These are phyloP conservation scores for Rhimphoctona megacephalus DNA, from an alignment of 2,888 invertebrate genomes.

Conservation along the genomic window DNA sequence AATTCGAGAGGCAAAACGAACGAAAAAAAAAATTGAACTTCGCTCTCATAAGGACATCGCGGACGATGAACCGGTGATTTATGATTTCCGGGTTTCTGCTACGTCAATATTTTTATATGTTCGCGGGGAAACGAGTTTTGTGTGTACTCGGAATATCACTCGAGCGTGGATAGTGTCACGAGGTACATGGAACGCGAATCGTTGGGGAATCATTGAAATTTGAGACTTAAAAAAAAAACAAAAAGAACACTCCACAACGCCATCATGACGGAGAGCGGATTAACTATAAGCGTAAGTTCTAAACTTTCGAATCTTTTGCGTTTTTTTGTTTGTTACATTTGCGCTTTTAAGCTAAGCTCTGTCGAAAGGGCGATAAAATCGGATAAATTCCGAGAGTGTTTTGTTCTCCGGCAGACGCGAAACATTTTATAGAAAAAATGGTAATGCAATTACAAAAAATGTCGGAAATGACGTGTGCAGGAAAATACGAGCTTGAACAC, in stretches of 20 bases:
- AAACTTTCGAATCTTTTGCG: not conserved
- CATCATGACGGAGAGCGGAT: constrained; percentile 59
- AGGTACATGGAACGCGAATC: constrained; percentile 16
- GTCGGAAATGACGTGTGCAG: not conserved
- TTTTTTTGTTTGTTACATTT: not conserved
- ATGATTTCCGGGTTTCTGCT: not conserved
- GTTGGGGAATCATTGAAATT: constrained; percentile 18
- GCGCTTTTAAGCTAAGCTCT: not conserved
- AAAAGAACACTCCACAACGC: not conserved
- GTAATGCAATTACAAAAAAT: constrained; percentile 3
- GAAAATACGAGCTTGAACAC: not conserved
- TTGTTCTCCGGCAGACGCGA: not conserved
- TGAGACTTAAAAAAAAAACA: not conserved
- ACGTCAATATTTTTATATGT: not conserved
- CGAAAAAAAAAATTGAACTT: no score
- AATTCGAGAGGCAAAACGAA: not conserved
- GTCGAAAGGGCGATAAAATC: not conserved
- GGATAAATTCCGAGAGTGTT: not conserved
- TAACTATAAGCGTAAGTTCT: constrained; percentile 48
- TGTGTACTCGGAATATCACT: not conserved
- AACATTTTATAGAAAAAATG: not conserved
- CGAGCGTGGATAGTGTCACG: constrained; percentile 6
- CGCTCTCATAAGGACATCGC: not conserved
- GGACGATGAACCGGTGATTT: constrained; percentile 13
- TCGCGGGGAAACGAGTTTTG: not conserved